Conservation (phyloP, 37 sponge, comb jelly and placozoan genomes). For the Eunapius fragilis region DNA sequence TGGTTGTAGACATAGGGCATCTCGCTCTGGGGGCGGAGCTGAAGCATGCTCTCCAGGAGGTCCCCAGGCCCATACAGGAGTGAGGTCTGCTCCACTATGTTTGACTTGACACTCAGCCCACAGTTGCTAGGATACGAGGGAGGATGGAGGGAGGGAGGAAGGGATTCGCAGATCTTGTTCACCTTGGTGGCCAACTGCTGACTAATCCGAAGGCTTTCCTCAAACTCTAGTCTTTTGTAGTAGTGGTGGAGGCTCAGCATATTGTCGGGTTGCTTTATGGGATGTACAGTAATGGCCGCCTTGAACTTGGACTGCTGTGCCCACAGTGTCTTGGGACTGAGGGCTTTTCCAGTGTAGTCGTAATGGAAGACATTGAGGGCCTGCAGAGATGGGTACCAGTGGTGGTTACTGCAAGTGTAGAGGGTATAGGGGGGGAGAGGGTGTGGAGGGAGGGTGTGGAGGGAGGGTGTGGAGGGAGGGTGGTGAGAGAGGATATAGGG, state of each 20-base stretch:
- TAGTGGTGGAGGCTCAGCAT: slow-evolving; percentile 55
- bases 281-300: slow-evolving; percentile 49
- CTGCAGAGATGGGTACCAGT: slow-evolving; percentile 12
- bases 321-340: slow-evolving; percentile 52
- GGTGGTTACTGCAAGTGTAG: no score
- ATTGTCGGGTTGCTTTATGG: slow-evolving; percentile 56
- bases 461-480: no score
- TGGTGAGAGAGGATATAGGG: no score
- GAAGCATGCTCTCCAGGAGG: background rate
- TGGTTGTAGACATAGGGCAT: slow-evolving; percentile 12
- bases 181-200: slow-evolving; percentile 11
- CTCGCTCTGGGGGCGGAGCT: background rate
- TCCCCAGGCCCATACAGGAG: background rate
- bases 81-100: background rate
- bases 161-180: slow-evolving; percentile 9
- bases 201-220: slow-evolving; percentile 1
- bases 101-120: slow-evolving; percentile 16
- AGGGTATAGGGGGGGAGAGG: no score
- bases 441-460: no score
- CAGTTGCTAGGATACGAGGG: slow-evolving; percentile 21
- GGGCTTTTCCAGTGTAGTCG: slow-evolving; percentile 28
- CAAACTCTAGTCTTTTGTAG: slow-evolving; percentile 36
- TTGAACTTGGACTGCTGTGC: slow-evolving; percentile 6
- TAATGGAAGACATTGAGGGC: background rate
- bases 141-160: slow-evolving; percentile 20